Evolutionary conservation across 2,797 vertebrate genomes (phyloP), one percentile per base, ranked within the genome.

Genomic region (Lacerta viridis): DNA sequence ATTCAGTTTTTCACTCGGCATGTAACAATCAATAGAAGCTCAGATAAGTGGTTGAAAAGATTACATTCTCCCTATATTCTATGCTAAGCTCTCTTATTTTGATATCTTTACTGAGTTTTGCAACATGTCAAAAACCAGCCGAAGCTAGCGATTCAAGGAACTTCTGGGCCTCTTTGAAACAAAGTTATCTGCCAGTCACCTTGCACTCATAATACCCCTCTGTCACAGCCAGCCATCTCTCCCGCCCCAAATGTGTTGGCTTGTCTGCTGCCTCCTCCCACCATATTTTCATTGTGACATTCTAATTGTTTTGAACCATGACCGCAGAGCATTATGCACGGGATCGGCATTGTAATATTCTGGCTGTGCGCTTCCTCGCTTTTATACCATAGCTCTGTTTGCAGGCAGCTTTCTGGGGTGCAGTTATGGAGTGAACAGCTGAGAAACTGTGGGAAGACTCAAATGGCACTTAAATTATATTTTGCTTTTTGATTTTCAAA

Each of bases 401-500:
- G 93, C 91, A 96, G 92, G 93, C 94, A 94, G 94, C 82, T 93
- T 96, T 95, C 94, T 90, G 82, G 93, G 89, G 41, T 95, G 95
- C 95, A 87, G 94, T 93, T 96, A 95, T 94, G 87, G 93, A 95
- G 93, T 2, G 94, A 95, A 71, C 93, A 94, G 95, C 94, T 94
- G 94, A 96, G 94, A 96, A 96, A 89, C 93, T 93, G 96, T 96
- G 95, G 97, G 96, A 97, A 96, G 96, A 96, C 93, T 95, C 92
- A 85, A 96, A 94, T 96, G 96, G 96, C 96, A 97, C 96, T 96
- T 97, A 96, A 97, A 97, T 97, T 97, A 96, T 94, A 97, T 96
- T 55, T 97, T 96, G 95, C 93, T 93, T 93, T 96, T 96, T 97
- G 95, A 96, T 96, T 55, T 96, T 91, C 20, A 41, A 94, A 96